These are phyloP conservation scores for Eledona agricola DNA, from an alignment of 2,888 invertebrate genomes.

Conservation along the genomic window DNA sequence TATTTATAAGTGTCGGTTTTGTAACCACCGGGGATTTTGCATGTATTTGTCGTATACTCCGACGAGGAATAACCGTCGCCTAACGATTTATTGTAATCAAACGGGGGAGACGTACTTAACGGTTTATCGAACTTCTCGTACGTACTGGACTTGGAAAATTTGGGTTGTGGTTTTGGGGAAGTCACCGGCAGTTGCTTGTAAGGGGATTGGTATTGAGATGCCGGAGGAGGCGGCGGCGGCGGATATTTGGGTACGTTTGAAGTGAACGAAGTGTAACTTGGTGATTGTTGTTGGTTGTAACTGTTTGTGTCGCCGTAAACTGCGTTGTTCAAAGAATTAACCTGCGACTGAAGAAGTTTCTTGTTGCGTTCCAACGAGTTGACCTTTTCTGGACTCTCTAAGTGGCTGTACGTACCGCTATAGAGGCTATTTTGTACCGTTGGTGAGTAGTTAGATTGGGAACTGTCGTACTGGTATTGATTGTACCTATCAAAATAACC, in stretches of 20 bases:
- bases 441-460: slow-evolving; percentile 42
- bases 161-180: too few species aligned
- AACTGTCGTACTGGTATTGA: slow-evolving; percentile 44
- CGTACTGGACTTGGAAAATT: too few species aligned
- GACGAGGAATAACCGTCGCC: slow-evolving; percentile 55
- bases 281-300: slow-evolving; percentile 50
- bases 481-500: slow-evolving; percentile 26
- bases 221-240: slow-evolving; percentile 21
- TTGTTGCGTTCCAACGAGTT: slow-evolving; percentile 59
- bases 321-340: slow-evolving; percentile 54
- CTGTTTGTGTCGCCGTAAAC: slow-evolving; percentile 55
- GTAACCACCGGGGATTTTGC: slow-evolving; percentile 59
- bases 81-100: too few species aligned
- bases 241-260: slow-evolving; percentile 49
- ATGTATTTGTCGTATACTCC: slow-evolving; percentile 57
- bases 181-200: too few species aligned
- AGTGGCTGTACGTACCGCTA: slow-evolving; percentile 57
- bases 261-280: slow-evolving; percentile 47
- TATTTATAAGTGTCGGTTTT: slow-evolving; percentile 59
- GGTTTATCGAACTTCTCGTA: too few species aligned
- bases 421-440: slow-evolving; percentile 47
- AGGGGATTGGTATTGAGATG: too few species aligned
- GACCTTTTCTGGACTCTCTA: slow-evolving; percentile 62
- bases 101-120: too few species aligned
- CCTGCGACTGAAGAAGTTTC: slow-evolving; percentile 53